phyloP scores from a whole-genome alignment of 2,888 invertebrate genomes.

The Strigamia maritima region DNA sequence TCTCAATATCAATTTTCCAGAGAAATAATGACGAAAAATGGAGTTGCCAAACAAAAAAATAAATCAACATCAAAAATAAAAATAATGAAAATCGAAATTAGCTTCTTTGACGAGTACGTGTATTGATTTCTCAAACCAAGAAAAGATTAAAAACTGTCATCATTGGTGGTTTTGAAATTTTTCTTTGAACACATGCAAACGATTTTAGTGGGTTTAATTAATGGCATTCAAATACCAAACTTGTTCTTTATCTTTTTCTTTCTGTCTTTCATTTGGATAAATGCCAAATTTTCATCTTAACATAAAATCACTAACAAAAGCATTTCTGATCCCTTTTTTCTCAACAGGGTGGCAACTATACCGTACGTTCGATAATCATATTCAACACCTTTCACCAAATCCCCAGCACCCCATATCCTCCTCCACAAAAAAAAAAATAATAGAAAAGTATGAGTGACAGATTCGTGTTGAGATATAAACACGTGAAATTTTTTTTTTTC shows the following conservation, averaged over 20 bases:
- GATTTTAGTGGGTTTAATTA: constrained; percentile 17
- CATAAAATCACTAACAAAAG: neutral
- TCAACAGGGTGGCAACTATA: neutral
- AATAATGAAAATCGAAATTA: neutral
- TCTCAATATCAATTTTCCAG: neutral
- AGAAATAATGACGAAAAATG: neutral
- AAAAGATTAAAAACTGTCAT: neutral
- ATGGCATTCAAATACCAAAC: constrained; percentile 21
- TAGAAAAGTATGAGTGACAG: neutral
- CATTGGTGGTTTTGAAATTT: constrained; percentile 10
- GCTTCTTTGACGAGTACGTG: neutral
- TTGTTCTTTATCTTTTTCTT: constrained; percentile 15
- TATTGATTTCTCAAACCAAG: neutral
- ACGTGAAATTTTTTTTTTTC: neutral
- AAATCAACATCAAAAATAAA: neutral
- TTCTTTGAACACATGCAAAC: constrained; percentile 8
- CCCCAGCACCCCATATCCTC: neutral
- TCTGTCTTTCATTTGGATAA: neutral
- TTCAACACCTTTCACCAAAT: constrained; percentile 2
- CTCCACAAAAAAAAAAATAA: neutral
- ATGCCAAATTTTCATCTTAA: constrained; percentile 9
- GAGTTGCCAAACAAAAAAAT: neutral
- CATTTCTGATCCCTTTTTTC: constrained; percentile 8
- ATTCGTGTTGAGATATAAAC: neutral
- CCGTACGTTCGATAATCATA: constrained; percentile 6